These are phyloP conservation scores for Nymphalis c-album DNA, from an alignment of 2,888 invertebrate genomes.

Conservation along the genomic window DNA sequence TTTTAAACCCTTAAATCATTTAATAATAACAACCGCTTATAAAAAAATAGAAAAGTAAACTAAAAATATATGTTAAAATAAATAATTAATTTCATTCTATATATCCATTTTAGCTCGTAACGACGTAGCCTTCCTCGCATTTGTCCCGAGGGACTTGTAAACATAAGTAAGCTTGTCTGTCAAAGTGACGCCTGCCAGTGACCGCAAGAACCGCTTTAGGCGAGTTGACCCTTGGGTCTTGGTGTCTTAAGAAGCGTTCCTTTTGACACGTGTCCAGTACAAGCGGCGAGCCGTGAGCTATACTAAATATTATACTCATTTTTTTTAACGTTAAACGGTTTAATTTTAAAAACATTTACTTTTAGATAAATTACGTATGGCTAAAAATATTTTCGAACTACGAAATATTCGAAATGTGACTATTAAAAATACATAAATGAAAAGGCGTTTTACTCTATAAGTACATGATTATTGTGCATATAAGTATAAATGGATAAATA, in stretches of 20 bases:
- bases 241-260: slow-evolving; percentile 59
- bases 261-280: slow-evolving; percentile 50
- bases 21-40: too few relatives aligned
- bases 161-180: slow-evolving; percentile 47
- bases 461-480: too few relatives aligned
- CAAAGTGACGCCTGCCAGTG: slow-evolving; percentile 54
- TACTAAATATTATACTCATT: neutral
- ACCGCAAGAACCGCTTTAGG: slow-evolving; percentile 42
- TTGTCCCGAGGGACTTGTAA: slow-evolving; percentile 33
- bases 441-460: too few relatives aligned
- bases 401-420: too few relatives aligned
- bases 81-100: neutral
- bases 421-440: too few relatives aligned
- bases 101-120: slow-evolving; percentile 17
- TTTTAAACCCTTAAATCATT: too few relatives aligned
- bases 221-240: slow-evolving; percentile 37
- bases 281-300: slow-evolving; percentile 30
- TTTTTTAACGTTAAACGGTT: neutral
- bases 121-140: slow-evolving; percentile 19
- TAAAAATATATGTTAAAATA: too few relatives aligned
- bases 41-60: too few relatives aligned
- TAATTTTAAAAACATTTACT: too few relatives aligned
- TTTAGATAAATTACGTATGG: too few relatives aligned
- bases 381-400: too few relatives aligned
- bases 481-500: too few relatives aligned